Base-by-base conservation (phyloP, 1,140 invertebrate genomes). In the Thaumatotibia leucotreta region DNA sequence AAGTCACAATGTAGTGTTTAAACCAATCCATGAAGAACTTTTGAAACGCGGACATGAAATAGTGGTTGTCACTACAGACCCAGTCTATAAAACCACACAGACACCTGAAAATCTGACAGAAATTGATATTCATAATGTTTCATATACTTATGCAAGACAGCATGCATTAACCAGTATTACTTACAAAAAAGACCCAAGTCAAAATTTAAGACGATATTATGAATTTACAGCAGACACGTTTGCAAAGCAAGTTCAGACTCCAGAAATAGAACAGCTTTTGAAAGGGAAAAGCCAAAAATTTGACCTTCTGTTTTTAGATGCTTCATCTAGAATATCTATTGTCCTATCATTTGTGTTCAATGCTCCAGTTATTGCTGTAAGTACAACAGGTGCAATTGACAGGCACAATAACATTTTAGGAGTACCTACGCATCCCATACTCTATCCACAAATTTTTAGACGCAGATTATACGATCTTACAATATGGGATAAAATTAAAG, bases 1-100 rank as follows among this genome's bases (percentile, higher is more conserved):
- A 54, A 93, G 92, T 73, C 92, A 93, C 68, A 91, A 92, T 70
- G 73, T 92, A 10, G 83, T 92, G 8, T 91, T 83, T 64, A 68
- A 77, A 67, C 72, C 85, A 20, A 23, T 92, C 9, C 73, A 79
- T 39, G 73, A 77, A 62, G 82, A 78, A 52, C 73, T 92, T 8
- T 76, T 76, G 0, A 80, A 77, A 33, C 70, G 77, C 27, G 91
- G 91, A 14, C 91, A 92, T 69, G 73, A 87, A 52, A 64, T 92
- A 2, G 80, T 86, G n/a, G 64, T 75, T 0, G 50, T 80, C 4
- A 82, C 80, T 2, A 65, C 76, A 5, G 63, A 74, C 63, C 77
- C 79, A n/a, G 32, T 61, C 0, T 32, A 64, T 3, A 52, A 65
- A n/a, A 67, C 73, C 0, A 54, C 72, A 0, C 10, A 72, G 31